Evolutionary conservation across 1,140 invertebrate genomes (phyloP).

Genomic region (Ostrea denselamellosa): DNA sequence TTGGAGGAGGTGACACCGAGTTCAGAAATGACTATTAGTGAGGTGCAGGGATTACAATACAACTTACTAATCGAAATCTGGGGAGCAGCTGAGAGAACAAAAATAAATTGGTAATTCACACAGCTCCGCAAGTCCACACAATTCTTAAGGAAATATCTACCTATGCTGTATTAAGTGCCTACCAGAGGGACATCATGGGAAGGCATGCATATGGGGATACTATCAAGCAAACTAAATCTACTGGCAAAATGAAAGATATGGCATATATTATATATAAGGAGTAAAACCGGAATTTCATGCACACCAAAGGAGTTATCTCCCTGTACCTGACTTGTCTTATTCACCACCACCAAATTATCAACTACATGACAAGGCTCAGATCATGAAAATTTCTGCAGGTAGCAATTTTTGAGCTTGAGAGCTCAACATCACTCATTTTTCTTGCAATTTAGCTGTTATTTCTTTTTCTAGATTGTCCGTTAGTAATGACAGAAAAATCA

Average conservation of each 20-base stretch:
- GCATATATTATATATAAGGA: neutral
- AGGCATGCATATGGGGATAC: neutral
- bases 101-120: neutral
- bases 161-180: neutral
- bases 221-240: slow-evolving; percentile 20
- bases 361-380: slow-evolving; percentile 18
- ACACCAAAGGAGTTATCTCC: slow-evolving; percentile 28
- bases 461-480: neutral
- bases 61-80: slow-evolving; percentile 28
- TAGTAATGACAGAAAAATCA: neutral
- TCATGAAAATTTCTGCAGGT: neutral
- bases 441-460: neutral
- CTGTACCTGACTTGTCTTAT: neutral
- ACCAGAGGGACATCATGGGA: neutral
- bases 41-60: slow-evolving; percentile 34
- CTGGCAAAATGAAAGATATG: neutral
- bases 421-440: neutral
- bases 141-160: neutral
- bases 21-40: slow-evolving; percentile 12
- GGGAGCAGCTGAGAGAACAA: slow-evolving; percentile 33
- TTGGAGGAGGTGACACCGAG: neutral
- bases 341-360: neutral
- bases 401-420: neutral
- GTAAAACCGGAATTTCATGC: neutral
- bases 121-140: neutral